These are phyloP conservation scores for Novumbra hubbsi DNA, from an alignment of 2,797 vertebrate genomes.

Conservation along the genomic window DNA sequence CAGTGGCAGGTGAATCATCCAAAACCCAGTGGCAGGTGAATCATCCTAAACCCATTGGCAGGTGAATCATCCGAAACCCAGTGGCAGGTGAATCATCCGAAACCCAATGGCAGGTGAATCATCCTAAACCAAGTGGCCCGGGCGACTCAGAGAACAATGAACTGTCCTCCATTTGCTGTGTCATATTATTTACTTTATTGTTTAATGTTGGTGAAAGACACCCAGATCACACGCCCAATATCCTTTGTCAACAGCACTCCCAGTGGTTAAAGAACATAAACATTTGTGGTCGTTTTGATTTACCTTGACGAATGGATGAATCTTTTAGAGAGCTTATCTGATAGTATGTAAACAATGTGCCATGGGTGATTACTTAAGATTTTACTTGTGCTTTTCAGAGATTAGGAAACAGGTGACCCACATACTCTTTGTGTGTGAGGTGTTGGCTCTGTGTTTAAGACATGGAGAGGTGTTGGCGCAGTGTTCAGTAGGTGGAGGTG, in stretches of 20 bases:
- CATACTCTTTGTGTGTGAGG: neutral
- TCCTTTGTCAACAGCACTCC: neutral
- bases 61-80: constrained; percentile 5
- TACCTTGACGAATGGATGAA: neutral
- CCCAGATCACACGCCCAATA: neutral
- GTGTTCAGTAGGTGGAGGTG: neutral
- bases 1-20: constrained; percentile 8
- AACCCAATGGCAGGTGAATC: constrained; percentile 5
- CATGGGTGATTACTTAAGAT: too few relatives aligned
- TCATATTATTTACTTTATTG: neutral
- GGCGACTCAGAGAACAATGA: neutral
- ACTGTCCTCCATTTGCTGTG: neutral
- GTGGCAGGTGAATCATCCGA: constrained; percentile 7
- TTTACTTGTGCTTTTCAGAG: too few relatives aligned
- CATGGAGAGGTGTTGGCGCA: neutral
- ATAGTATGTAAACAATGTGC: neutral
- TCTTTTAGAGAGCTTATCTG: neutral
- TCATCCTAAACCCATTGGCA: neutral
- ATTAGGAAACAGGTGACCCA: neutral
- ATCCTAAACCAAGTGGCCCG: neutral
- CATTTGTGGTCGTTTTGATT: neutral
- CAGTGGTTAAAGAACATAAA: neutral
- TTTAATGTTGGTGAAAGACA: neutral
- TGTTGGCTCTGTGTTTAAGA: too few relatives aligned
- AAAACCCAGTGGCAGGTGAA: constrained; percentile 1